Base-by-base conservation (phyloP, 2,797 vertebrate genomes). In the Tiaroga cobitis region DNA sequence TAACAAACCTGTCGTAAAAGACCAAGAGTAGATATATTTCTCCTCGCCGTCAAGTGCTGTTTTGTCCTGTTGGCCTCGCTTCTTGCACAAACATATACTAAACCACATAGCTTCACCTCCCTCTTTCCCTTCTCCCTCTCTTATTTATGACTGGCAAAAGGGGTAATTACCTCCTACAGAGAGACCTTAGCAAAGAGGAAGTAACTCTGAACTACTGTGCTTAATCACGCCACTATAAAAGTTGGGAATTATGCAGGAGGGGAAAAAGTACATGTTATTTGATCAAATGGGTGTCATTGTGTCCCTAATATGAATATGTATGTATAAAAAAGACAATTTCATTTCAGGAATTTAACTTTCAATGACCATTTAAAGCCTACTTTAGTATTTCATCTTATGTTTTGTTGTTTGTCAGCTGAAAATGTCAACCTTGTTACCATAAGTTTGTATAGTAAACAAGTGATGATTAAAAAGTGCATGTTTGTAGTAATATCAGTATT, bases 141-240 rank as follows among this genome's bases (percentile, higher is more conserved):
- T 82, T 91, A 92, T 92, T 94, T 93, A 94, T 92, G 92, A 88
- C 90, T 88, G 78, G 74, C n/a, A 81, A 34, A 43, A 54, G 87
- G 92, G 86, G 86, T 92, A 93, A 95, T 94, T 90, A 94, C 92
- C 90, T 91, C 85, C 91, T 65, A 85, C 80, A 85, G 90, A 91
- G 88, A 86, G 89, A 89, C 78, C 37, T 81, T 77, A 89, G 89
- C 86, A 90, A 88, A 83, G 90, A 92, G 91, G 91, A 92, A 89
- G 91, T 91, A 81, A 86, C 85, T 56, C 86, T 87, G 85, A 86
- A 90, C 89, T 85, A 87, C 89, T 61, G 86, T 80, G 24, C 87
- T 92, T 94, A 93, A 93, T 94, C 93, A 94, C 81, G n/a, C n/a
- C 88, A 89, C 91, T 92, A 89, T 93, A 92, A 94, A 94, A 88